Base-by-base conservation (phyloP, 2,113 vertebrate genomes). In the Phylloscopus trochiloides region DNA sequence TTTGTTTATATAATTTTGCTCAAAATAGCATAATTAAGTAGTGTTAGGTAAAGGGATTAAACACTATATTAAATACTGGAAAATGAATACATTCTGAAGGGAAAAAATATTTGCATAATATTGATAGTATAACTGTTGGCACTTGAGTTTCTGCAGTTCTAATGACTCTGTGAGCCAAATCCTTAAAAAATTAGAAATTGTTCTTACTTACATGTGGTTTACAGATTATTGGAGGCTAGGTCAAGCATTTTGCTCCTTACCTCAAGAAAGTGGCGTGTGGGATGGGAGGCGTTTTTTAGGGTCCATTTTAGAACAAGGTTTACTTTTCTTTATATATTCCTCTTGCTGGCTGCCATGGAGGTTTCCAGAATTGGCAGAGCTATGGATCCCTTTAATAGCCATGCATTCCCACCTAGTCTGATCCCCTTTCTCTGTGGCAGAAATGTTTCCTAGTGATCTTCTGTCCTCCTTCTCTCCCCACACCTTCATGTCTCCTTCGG, bases 181-280 rank as follows among this genome's bases (percentile, higher is more conserved):
- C 34, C 48, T 76, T 66, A 14, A 51, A 68, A 79, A 43, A 28
- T 34, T 19, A 50, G 21, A 24, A 63, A 28, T 4, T 28, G 9
- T 32, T 68, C 17, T 76, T 79, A 57, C 17, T 52, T 88, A 5
- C 12, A 10, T 1, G 1, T 38, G 13, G 38, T 32, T 57, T 94
- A 73, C 29, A 55, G n/a, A 68, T 47, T 31, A 42, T 28, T 25
- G 15, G 24, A 65, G 72, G 28, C 25, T 68, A 20, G 52, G 25
- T 73, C 26, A 22, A 63, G 17, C 38, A 1, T 79, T 86, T 86
- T 88, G 34, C 16, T 82, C 47, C 22, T 40, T 65, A 12, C 48
- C 3, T 85, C 0, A 0, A 65, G 31, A 58, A 34, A 45, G 48
- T 12, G 4, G 14, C 17, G 1, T 34, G 36, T 2, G 4, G 63